A percentile compares a stretch with the other conserved stretches of the same genome.
phyloP scores from a whole-genome alignment of 2,113 vertebrate species.

The Rattus rattus region DNA sequence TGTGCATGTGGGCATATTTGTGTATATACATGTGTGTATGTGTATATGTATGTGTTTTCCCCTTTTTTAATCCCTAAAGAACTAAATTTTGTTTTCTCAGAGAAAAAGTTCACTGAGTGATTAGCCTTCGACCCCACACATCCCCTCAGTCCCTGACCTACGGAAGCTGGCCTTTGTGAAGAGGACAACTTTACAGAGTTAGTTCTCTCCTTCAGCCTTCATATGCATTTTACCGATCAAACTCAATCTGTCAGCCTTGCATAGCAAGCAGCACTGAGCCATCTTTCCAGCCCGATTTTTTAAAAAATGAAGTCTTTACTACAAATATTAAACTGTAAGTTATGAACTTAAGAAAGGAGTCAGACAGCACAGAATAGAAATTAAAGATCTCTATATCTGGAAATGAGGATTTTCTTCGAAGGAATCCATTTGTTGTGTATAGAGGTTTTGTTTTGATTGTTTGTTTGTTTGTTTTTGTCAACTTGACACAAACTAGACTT shows the following conservation, averaged over 20 bases:
- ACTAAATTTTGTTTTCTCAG: too few species aligned
- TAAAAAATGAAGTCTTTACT: not conserved
- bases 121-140: too few species aligned
- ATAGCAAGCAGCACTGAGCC: not conserved
- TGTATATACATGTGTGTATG: too few species aligned
- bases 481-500: not conserved
- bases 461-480: not conserved
- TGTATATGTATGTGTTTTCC: too few species aligned
- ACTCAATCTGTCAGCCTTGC: not conserved
- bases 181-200: not conserved
- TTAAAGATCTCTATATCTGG: not conserved
- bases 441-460: not conserved
- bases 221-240: not conserved
- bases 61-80: too few species aligned
- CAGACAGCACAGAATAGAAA: not conserved
- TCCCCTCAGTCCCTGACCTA: too few species aligned
- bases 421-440: not conserved
- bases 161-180: too few species aligned
- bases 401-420: not conserved
- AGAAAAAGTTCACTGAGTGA: too few species aligned
- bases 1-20: too few species aligned
- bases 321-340: not conserved
- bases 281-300: not conserved
- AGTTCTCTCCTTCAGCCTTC: not conserved
- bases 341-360: not conserved